Conservation (phyloP, 1,140 invertebrate species). For the Odontomachus brunneus region DNA sequence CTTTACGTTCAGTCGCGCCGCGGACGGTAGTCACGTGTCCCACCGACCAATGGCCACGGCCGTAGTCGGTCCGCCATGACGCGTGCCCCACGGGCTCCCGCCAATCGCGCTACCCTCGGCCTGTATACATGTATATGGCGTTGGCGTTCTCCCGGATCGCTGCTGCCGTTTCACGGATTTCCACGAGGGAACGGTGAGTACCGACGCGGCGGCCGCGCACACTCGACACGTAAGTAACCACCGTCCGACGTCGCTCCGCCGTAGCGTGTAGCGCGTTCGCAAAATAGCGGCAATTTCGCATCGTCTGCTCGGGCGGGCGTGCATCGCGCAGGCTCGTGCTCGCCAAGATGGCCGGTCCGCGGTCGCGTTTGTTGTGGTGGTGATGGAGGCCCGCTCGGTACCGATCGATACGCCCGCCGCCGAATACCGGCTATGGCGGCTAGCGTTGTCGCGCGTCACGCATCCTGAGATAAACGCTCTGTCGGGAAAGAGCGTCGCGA, state of each 20-base stretch:
- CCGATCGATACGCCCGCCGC: slow-evolving; percentile 79
- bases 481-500: slow-evolving; percentile 56
- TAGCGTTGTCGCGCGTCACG: slow-evolving; percentile 72
- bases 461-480: slow-evolving; percentile 57
- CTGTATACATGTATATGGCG: slow-evolving; percentile 80
- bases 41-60: slow-evolving; percentile 67
- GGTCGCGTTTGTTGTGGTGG: slow-evolving; percentile 77
- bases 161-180: slow-evolving; percentile 63
- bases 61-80: slow-evolving; percentile 74
- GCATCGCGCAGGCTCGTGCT: slow-evolving; percentile 86
- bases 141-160: slow-evolving; percentile 74
- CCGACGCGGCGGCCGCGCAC: slow-evolving; percentile 25
- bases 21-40: slow-evolving; percentile 73
- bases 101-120: slow-evolving; percentile 79
- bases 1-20: slow-evolving; percentile 39
- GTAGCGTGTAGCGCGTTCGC: slow-evolving; percentile 48
- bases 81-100: slow-evolving; percentile 63
- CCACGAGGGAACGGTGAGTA: slow-evolving; percentile 74
- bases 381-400: slow-evolving; percentile 76
- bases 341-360: slow-evolving; percentile 81
- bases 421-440: slow-evolving; percentile 77
- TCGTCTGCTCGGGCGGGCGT: slow-evolving; percentile 82
- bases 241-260: slow-evolving; percentile 48
- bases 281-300: slow-evolving; percentile 77
- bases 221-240: slow-evolving; percentile 40